These are phyloP conservation scores for Pelodiscus sinensis DNA, from an alignment of 2,113 vertebrate species.

Conservation along the genomic window DNA sequence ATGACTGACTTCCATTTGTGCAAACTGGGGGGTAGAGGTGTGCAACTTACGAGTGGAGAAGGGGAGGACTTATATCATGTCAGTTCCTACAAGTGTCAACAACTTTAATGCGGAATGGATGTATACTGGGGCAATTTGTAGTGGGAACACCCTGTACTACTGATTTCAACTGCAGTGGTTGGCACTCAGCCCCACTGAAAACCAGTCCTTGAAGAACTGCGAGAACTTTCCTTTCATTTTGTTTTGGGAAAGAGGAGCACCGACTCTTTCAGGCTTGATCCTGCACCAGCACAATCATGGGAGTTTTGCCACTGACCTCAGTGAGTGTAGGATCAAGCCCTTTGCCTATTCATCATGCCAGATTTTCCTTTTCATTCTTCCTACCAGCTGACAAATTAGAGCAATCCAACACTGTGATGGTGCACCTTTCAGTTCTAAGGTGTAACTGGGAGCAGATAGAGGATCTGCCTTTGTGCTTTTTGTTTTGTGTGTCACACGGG, in stretches of 20 bases:
- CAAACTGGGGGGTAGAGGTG: too few relatives aligned
- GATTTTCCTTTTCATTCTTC: background rate
- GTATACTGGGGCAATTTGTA: too few relatives aligned
- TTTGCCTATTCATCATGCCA: background rate
- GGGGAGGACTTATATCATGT: too few relatives aligned
- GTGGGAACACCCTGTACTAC: background rate
- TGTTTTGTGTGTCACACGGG: background rate
- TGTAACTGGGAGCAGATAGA: background rate
- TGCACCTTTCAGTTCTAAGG: background rate
- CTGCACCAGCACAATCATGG: background rate
- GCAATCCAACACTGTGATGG: background rate
- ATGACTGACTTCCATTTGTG: too few relatives aligned
- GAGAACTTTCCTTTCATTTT: background rate
- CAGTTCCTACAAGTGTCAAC: too few relatives aligned
- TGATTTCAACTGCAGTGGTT: background rate
- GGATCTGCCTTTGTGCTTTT: background rate
- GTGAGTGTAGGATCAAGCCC: background rate
- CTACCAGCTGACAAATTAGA: background rate
- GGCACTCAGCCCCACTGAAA: background rate
- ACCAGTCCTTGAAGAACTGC: background rate
- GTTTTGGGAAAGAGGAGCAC: background rate
- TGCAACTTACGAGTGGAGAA: too few relatives aligned
- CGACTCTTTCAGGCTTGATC: background rate
- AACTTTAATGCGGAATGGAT: too few relatives aligned
- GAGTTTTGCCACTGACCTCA: background rate